Base-by-base conservation (phyloP, 2,113 vertebrate genomes). In the Tachuris rubrigastra region DNA sequence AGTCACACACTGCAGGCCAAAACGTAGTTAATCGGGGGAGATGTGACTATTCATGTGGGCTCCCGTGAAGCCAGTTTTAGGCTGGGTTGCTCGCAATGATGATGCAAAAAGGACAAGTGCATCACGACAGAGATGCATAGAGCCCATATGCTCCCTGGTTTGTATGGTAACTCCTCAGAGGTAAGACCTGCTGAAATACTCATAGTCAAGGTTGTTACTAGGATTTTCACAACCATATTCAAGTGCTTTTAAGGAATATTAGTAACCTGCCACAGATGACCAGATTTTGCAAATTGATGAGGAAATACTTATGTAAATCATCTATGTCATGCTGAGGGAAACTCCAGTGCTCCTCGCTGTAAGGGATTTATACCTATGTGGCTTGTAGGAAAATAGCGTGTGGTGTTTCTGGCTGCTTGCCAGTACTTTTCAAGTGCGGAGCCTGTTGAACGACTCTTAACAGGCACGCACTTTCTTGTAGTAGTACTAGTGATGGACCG, bases 1-100 rank as follows among this genome's bases (percentile, higher is more conserved):
- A 20, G 90, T 90, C 91, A 73, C 87, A 52, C 53, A 1, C 79
- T 59, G 77, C 96, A 96, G 97, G 92, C 94, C 95, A 41, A 67
- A 73, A 66, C 25, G 95, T 93, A 80, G 96, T 94, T 97, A 66
- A 25, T 76, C 55, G 22, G 15, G 89, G 91, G 66, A 81, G 92
- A 63, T 28, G 14, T 24, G 53, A 10, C 47, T 49, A 9, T 41
- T 27, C 35, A 6, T 21, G 8, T n/a, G 27, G 23, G 1, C 75
- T 72, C 68, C 12, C n/a, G 7, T 52, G 78, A n/a, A 88, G 72
- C 10, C 53, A 0, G 58, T 44, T 47, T 49, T 25, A 59, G 69
- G 65, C 80, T 60, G 65, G 68, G 35, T 14, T 67, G 59, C 33
- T 3, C 8, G 95, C 89, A 66, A 71, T 80, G 95, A 78, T 94